Evolutionary conservation across 1,140 invertebrate species (phyloP), one percentile per base, ranked within the genome.

Genomic region (Drosophila elegans): DNA sequence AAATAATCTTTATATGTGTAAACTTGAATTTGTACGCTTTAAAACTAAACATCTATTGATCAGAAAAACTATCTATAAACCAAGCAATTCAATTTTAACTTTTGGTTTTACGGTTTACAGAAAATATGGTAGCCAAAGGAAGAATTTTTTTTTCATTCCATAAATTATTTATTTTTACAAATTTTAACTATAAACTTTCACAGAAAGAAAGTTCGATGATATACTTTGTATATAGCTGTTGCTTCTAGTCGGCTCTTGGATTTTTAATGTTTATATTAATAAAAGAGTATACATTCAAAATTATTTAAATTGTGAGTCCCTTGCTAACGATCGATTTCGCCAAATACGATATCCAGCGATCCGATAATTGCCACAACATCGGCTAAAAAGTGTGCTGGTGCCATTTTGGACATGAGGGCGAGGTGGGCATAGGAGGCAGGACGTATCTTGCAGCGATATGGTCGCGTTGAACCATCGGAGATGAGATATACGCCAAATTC

Each of bases 401-500:
- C 93, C 57, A 97, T 88, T 67, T 95, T 93, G 66, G 95, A 91
- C 32, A 96, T 82, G 5, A 93, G 94, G 49, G 95, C 94, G 77
- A 97, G 92, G 93, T 97, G 96, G 39, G 94, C 93, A 92, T 96
- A 97, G 36, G 96, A 96, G 3, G 96, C 95, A 4, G 97, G 94
- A 69, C 96, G 95, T 46, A 97, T 95, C 91, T 96, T 96, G 84
- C 96, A 97, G 51, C 97, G 94, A 93, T 98, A 98, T 0, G 97
- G 97, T 75, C 94, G 95, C 13, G 95, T 95, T 9, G 94, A 94
- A 11, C 97, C 97, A 93, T 98, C 97, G 9, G 97, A 96, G 0
- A 98, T 95, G 67, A 98, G 93, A 92, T 97, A 98, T 0, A 98
- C 94, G 13, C 97, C 97, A 93, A 98, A 96, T 93, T 98, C 97